Evolutionary conservation across 2,113 vertebrate species (phyloP), one percentile per base, ranked within the genome.

Genomic region (Cynocephalus volans): DNA sequence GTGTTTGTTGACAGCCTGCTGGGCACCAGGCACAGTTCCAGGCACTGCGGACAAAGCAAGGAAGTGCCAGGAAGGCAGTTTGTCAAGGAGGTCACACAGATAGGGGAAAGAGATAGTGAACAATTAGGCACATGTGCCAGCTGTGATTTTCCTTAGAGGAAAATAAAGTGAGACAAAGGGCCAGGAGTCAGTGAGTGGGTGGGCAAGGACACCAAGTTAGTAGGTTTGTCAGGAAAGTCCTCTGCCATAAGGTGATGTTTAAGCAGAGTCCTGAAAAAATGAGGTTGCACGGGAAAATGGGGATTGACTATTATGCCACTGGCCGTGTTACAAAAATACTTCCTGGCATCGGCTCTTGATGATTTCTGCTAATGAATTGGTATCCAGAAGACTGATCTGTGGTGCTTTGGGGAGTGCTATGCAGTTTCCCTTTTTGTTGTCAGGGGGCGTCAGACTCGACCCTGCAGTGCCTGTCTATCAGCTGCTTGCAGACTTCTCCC

Each of bases 271-370:
- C 26, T 28, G 26, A 13, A 60, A 28, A 31, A 45, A 26, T 11
- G 14, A 28, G 77, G 13, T 26, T 31, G 24, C 0, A 0, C 8
- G 33, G 54, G 70, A 36, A 26, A 3, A 0, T 1, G 7, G 50
- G 7, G 3, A 9, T 2, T 41, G 18, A 10, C 21, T 4, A 10
- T 21, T 9, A 15, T 3, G n/a, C 7, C 9, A 33, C 7, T 1
- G 41, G 58, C 12, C 50, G 18, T 1, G 6, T 62, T 10, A 31
- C 6, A 13, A 1, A 45, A 11, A 3, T 1, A 4, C 23, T 17
- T 11, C 1, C 26, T 8, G 33, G 36, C 3, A 0, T 69, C n/a
- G 1, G 41, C 26, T 33, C 70, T 31, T 6, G 36, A 15, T 23
- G 18, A 6, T 33, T 41, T 14, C 56, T 11, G 24, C 14, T 0